phyloP scores from a whole-genome alignment of 2,797 vertebrate species.

The Miichthys miiuy region DNA sequence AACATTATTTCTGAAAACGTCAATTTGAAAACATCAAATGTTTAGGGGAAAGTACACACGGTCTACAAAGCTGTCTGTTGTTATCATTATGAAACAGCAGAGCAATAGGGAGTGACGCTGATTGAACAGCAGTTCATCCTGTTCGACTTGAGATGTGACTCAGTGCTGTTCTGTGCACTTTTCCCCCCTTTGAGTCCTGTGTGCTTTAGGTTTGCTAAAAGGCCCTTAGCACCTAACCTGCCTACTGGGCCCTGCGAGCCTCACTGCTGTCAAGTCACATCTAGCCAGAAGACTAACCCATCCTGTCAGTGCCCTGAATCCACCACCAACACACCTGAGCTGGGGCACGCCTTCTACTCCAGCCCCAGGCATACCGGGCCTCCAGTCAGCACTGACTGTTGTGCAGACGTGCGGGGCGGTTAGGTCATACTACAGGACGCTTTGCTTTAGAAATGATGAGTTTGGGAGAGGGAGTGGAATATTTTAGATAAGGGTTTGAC shows the following conservation, averaged over 20 bases:
- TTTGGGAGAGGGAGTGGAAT: conserved; percentile 28
- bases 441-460: conserved; percentile 49
- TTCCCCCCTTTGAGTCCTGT: conserved; percentile 63
- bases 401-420: conserved; percentile 48
- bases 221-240: conserved; percentile 77
- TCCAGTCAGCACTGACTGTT: conserved; percentile 52
- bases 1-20: too few species aligned
- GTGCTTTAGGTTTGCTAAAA: conserved; percentile 73
- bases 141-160: conserved; percentile 79
- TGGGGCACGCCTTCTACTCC: conserved; percentile 77
- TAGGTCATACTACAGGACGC: conserved; percentile 65
- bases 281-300: conserved; percentile 78
- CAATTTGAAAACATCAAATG: conserved; percentile 2
- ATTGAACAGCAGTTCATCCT: conserved; percentile 76
- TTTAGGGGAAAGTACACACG: conserved; percentile 22
- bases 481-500: conserved; percentile 18
- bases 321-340: conserved; percentile 82
- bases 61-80: conserved; percentile 51
- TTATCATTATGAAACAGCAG: conserved; percentile 43
- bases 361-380: conserved; percentile 74
- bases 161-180: conserved; percentile 61
- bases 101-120: conserved; percentile 67
- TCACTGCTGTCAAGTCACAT: conserved; percentile 83
- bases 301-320: conserved; percentile 80
- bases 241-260: conserved; percentile 76